A percentile compares a stretch with the other conserved stretches of the same genome.
These are phyloP conservation scores for Agapornis canus DNA, from an alignment of 2,797 vertebrate genomes.

Conservation along the genomic window DNA sequence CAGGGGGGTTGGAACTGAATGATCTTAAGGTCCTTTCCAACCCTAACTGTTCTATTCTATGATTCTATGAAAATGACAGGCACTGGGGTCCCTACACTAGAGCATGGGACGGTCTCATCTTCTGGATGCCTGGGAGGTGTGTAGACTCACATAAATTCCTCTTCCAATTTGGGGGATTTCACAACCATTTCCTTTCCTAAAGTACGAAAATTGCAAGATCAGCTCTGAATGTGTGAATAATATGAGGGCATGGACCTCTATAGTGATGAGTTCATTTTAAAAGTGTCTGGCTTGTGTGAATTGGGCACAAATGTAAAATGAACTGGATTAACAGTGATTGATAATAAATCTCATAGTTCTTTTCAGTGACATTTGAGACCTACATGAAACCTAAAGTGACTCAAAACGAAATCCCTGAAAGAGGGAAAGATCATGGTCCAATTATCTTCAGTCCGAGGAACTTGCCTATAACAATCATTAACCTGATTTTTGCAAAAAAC, in stretches of 20 bases:
- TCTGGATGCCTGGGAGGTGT: background rate
- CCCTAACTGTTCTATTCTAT: too few species aligned
- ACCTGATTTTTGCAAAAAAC: background rate
- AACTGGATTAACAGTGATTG: background rate
- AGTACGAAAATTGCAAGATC: background rate
- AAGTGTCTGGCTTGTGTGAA: background rate
- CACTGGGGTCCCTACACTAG: fast-evolving
- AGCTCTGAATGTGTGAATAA: background rate
- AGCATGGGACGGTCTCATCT: background rate
- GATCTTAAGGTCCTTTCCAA: too few species aligned
- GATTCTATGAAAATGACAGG: background rate
- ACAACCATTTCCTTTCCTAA: background rate
- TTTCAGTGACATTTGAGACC: background rate
- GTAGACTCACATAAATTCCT: fast-evolving
- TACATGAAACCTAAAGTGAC: conserved; percentile 7
- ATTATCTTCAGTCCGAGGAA: background rate
- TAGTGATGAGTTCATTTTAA: background rate
- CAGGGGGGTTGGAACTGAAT: too few species aligned
- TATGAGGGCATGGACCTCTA: background rate
- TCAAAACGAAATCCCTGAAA: background rate
- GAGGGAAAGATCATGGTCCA: background rate
- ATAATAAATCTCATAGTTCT: background rate
- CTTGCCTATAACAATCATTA: background rate
- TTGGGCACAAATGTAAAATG: background rate
- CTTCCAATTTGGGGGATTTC: background rate